phyloP scores from a whole-genome alignment of 2,888 invertebrate species.

The Acanthosepion pharaonis region DNA sequence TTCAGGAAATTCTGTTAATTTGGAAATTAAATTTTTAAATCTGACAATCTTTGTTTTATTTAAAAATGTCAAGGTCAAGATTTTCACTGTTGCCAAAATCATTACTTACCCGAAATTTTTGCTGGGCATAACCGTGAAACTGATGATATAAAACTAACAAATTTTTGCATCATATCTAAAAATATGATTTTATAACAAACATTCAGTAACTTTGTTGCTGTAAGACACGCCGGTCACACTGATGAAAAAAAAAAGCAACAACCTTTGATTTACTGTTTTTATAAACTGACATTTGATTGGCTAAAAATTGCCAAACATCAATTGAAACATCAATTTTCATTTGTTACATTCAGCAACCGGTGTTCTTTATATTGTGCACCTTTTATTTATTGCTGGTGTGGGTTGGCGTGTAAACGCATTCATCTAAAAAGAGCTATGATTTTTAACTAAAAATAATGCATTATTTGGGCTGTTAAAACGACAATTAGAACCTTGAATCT shows the following conservation, averaged over 20 bases:
- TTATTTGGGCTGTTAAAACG: too few species aligned
- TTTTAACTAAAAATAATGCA: too few species aligned
- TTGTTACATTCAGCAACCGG: background rate
- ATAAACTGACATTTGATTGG: background rate
- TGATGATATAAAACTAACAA: background rate
- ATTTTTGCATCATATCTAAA: background rate
- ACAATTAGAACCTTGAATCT: too few species aligned
- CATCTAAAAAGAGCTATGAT: background rate
- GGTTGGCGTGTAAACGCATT: background rate
- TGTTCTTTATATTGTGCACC: background rate
- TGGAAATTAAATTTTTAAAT: too few species aligned
- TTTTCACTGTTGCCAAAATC: background rate
- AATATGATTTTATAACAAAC: background rate
- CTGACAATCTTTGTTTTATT: too few species aligned
- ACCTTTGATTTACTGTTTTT: background rate
- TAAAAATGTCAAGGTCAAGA: background rate
- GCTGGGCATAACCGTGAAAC: background rate
- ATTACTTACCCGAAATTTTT: background rate
- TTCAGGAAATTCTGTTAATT: too few species aligned
- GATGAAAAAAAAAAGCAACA: background rate
- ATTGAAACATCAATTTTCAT: background rate
- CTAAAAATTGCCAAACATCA: slow-evolving; percentile 1
- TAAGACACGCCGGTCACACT: background rate
- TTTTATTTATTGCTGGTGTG: background rate
- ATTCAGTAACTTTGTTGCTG: background rate